Percentiles rank a stretch among this genome's conserved stretches.
Conservation (phyloP, 2,888 invertebrate genomes). For the Nycteola revayana region DNA sequence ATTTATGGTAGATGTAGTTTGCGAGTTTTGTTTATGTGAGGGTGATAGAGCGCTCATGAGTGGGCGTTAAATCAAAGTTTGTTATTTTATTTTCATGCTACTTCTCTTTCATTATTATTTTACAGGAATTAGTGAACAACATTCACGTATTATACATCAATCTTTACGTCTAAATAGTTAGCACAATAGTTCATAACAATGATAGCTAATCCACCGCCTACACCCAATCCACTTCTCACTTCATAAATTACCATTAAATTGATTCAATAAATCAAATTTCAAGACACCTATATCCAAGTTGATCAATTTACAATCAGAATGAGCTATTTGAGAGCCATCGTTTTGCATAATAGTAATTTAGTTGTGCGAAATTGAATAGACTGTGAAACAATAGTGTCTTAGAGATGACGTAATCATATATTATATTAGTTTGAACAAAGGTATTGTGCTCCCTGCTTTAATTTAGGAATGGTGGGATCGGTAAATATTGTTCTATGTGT, state of each 20-base stretch:
- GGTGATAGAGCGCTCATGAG: conserved; percentile 21
- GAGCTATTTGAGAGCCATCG: conserved; percentile 38
- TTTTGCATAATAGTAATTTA: conserved; percentile 37
- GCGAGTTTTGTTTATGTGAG: conserved; percentile 15
- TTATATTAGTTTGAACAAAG: conserved; percentile 25
- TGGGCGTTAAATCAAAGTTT: conserved; percentile 10
- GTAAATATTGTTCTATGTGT: conserved; percentile 4
- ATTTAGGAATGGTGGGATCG: conserved; percentile 26
- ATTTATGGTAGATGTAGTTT: no score
- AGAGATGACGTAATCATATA: conserved; percentile 27
- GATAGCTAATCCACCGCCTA: conserved; percentile 8
- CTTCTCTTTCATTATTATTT: no score
- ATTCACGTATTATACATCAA: conserved; percentile 3
- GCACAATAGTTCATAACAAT: conserved; percentile 11
- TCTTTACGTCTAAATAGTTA: conserved; percentile 7
- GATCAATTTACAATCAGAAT: conserved; percentile 67
- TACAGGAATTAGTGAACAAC: no score
- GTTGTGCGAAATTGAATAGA: conserved; percentile 32
- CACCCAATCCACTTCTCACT: conserved; percentile 19
- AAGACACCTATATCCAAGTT: conserved; percentile 33
- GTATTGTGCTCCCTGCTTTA: conserved; percentile 27
- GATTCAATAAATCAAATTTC: conserved; percentile 34
- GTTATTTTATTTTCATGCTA: conserved; percentile 7
- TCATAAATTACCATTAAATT: conserved; percentile 32
- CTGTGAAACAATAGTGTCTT: conserved; percentile 27